Conservation (phyloP, 2,888 invertebrate genomes). For the Rapana venosa region DNA sequence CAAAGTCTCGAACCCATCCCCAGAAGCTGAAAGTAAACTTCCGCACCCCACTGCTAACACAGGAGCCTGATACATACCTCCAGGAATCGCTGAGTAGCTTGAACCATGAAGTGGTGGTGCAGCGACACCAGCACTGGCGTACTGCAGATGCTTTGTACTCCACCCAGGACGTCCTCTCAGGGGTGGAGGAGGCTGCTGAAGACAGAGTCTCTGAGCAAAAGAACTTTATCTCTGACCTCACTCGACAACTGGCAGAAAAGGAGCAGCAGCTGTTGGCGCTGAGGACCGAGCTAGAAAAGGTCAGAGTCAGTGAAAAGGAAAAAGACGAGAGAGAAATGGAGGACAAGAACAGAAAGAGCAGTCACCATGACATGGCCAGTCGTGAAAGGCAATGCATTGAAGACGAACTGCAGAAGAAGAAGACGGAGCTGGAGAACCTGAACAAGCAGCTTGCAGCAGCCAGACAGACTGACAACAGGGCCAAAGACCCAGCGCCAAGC, state of each 20-base stretch:
- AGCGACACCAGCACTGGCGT: slow-evolving; percentile 59
- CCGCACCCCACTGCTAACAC: not conserved
- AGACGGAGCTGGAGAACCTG: slow-evolving; percentile 33
- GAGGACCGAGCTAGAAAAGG: slow-evolving; percentile 55
- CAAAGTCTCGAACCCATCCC: not conserved
- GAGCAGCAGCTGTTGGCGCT: slow-evolving; percentile 56
- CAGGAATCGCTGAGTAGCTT: slow-evolving; percentile 36
- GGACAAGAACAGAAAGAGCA: not conserved
- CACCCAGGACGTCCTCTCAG: slow-evolving; percentile 59
- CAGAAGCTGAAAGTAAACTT: slow-evolving; percentile 8
- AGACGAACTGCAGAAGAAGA: slow-evolving; percentile 38
- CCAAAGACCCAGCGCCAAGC: not conserved
- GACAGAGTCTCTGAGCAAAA: slow-evolving; percentile 60
- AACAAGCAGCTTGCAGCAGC: slow-evolving; percentile 33
- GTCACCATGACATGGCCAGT: not conserved
- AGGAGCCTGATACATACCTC: slow-evolving; percentile 35
- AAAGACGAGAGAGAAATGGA: slow-evolving; percentile 25
- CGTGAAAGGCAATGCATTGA: slow-evolving; percentile 28
- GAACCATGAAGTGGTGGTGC: slow-evolving; percentile 56
- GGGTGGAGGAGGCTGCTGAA: slow-evolving; percentile 63
- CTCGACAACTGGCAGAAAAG: slow-evolving; percentile 58
- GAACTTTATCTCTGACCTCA: slow-evolving; percentile 59
- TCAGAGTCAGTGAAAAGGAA: slow-evolving; percentile 42
- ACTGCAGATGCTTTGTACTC: slow-evolving; percentile 61
- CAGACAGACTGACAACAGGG: slow-evolving; percentile 28